Evolutionary conservation across 2,113 vertebrate genomes (phyloP).

Genomic region (Turnix velox): DNA sequence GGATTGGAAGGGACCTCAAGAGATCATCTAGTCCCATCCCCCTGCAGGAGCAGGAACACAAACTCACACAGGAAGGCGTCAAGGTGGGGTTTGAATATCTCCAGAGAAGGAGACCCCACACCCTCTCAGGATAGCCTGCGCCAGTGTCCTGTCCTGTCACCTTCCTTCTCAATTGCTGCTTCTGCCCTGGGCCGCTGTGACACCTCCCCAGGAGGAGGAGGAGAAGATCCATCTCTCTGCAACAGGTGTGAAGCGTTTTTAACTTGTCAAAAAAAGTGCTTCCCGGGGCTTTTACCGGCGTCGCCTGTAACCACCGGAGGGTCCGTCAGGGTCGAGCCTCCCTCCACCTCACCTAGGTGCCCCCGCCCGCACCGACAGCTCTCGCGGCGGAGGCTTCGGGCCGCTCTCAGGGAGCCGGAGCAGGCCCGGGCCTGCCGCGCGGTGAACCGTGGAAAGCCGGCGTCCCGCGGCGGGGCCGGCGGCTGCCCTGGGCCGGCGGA

Average conservation of each 20-base stretch:
- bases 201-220: accelerated
- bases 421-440: not conserved
- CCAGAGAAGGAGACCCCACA: no score
- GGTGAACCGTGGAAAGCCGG: not conserved
- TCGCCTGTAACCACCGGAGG: accelerated
- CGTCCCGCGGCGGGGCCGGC: not conserved
- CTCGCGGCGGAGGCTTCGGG: not conserved
- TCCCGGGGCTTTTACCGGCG: not conserved
- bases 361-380: not conserved
- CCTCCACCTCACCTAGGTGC: no score
- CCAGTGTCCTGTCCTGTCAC: no score
- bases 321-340: no score
- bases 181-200: accelerated
- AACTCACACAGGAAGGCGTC: no score
- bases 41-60: no score
- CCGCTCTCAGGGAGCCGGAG: not conserved
- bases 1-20: no score
- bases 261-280: not conserved
- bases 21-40: no score
- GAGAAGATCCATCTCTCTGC: accelerated
- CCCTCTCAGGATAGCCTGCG: no score
- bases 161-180: accelerated
- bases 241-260: no score
- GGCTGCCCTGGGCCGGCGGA: not conserved
- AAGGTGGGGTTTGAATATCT: no score